Evolutionary conservation across 2,888 invertebrate genomes (phyloP), one percentile per base, ranked within the genome.

Genomic region (Thecocarcelia acutangulata): DNA sequence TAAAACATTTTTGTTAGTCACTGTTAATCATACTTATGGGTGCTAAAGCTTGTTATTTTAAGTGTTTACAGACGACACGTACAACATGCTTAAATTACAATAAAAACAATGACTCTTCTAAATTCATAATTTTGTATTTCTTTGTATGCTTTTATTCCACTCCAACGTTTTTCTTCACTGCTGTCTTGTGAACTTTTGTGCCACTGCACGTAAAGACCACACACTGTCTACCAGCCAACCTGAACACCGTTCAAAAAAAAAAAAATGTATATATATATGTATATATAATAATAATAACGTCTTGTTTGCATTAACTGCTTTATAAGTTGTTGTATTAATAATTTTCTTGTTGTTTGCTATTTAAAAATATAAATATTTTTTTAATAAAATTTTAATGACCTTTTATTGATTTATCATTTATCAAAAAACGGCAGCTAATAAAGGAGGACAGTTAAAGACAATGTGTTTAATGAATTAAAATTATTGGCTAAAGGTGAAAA

Each of bases 61-160:
- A 82, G 82, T 82, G 82, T 82, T 82, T 78, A 75, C 82, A 78
- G 82, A 82, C 74, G 70, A 82, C 82, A 82, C 82, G 82, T 82
- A 82, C 82, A 82, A 78, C 78, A 78, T 66, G 82, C 82, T 82
- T 78, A 75, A 78, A 78, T 78, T 78, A 82, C 78, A 82, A 82
- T 78, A 82, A 82, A 82, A 82, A 82, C 82, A 82, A 82, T 82
- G 82, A 82, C 82, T 82, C 78, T 82, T 79, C 78, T 75, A 78
- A 82, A 78, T 61, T 78, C 82, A 82, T 82, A 78, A 78, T 75
- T 78, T 78, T 48, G 33, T 64, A 37, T 58, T 48, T 11, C n/a
- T 15, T 33, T 52, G 11, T 54, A 15, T 24, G 42, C 42, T 15
- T 44, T 15, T 73, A 21, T 74, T 63, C 69, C 80, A 70, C 56